phyloP scores from a whole-genome alignment of 2,888 invertebrate species.

The Atrina japonica region DNA sequence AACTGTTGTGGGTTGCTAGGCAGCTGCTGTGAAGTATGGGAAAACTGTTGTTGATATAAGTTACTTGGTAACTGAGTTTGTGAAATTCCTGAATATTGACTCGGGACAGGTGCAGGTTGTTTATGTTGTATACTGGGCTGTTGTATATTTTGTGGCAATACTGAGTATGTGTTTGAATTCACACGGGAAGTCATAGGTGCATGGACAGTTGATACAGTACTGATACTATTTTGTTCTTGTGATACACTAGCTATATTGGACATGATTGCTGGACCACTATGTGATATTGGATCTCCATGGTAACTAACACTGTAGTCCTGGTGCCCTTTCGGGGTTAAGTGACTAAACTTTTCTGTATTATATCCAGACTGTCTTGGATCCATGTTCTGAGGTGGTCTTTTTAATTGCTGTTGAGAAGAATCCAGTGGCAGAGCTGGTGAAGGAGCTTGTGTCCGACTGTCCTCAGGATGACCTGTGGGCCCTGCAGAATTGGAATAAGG shows the following conservation, averaged over 20 bases:
- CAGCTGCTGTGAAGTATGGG: neutral
- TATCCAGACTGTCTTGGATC: conserved; percentile 9
- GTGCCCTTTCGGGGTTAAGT: neutral
- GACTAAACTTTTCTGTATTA: conserved; percentile 4
- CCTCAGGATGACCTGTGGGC: neutral
- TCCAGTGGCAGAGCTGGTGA: neutral
- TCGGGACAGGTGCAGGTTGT: neutral
- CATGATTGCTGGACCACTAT: too few species aligned
- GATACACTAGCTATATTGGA: too few species aligned
- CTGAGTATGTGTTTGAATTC: too few species aligned
- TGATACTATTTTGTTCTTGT: too few species aligned
- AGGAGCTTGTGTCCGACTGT: too few species aligned
- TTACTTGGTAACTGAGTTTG: conserved; percentile 3
- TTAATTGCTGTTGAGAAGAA: conserved; percentile 13
- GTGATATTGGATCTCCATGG: too few species aligned
- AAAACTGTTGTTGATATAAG: conserved; percentile 9
- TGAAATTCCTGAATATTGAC: neutral
- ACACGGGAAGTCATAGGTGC: too few species aligned
- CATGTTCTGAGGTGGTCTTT: conserved; percentile 17
- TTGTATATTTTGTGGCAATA: neutral
- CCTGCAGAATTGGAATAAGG: conserved; percentile 12
- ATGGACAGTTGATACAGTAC: too few species aligned
- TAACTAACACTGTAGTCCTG: too few species aligned
- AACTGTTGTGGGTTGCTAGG: neutral
- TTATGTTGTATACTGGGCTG: neutral